Conservation (phyloP, 2,888 invertebrate genomes). For the Leucophenga montana region DNA sequence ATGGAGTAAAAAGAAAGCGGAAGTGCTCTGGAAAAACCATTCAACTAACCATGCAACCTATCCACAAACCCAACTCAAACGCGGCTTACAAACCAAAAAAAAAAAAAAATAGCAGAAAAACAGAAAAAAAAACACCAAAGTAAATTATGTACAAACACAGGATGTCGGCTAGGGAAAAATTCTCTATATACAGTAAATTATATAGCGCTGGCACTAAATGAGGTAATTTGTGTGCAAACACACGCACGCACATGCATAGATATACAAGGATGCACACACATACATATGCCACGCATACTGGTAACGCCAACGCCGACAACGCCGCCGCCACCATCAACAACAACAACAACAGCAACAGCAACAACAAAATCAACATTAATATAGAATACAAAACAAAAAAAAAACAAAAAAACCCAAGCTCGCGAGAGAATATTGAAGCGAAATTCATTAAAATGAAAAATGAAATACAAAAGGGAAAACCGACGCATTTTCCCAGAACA, state of each 20-base stretch:
- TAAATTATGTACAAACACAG: conserved; percentile 61
- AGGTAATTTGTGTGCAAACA: conserved; percentile 64
- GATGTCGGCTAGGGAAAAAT: not conserved
- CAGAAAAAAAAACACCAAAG: conserved; percentile 50
- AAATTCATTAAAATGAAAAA: conserved; percentile 68
- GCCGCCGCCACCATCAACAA: conserved; percentile 36
- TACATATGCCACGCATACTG: conserved; percentile 39
- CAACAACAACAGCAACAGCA: conserved; percentile 34
- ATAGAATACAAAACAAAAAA: conserved; percentile 9
- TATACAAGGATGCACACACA: not conserved
- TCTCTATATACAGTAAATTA: conserved; percentile 66
- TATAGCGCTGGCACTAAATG: conserved; percentile 64
- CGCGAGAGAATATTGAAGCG: conserved; percentile 44
- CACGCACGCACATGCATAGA: conserved; percentile 32
- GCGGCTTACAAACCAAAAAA: conserved; percentile 24
- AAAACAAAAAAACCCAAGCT: conserved; percentile 17
- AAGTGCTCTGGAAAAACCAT: conserved; percentile 2
- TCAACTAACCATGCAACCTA: conserved; percentile 12
- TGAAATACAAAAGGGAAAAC: conserved; percentile 56
- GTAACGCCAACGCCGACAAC: conserved; percentile 39
- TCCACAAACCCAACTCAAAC: not conserved
- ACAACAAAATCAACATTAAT: conserved; percentile 37
- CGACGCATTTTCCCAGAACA: conserved; percentile 7
- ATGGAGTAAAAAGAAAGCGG: conserved; percentile 1
- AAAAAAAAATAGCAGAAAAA: conserved; percentile 41